Evolutionary conservation across 2,888 invertebrate genomes (phyloP), one percentile per base, ranked within the genome.

Genomic region (Sepioteuthis lessoniana): DNA sequence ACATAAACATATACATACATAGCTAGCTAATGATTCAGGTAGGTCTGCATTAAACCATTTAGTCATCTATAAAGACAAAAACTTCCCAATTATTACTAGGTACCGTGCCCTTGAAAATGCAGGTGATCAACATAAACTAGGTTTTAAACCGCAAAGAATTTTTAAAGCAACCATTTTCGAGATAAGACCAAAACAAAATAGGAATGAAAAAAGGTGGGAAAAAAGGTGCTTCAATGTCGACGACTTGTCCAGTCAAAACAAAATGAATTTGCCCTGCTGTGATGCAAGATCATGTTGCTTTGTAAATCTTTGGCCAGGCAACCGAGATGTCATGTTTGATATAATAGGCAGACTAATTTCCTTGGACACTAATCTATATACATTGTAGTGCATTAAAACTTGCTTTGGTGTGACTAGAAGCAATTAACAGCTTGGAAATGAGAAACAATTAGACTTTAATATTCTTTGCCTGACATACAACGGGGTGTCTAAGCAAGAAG

Each of bases 281-380:
- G 35, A 76, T 35, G 76, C 76, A 76, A 76, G 76, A 76, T 76
- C 76, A 76, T 35, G 76, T 76, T 76, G 76, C 76, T 76, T 35
- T 13, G 76, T 76, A 76, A 76, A 76, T 76, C 76, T 76, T n/a
- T n/a, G 76, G 35, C n/a, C 76, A 76, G 25, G 76, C 76, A 76
- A 76, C n/a, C n/a, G n/a, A 76, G n/a, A 76, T 76, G 76, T 76
- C 76, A 76, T 76, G 76, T 76, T 76, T 76, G 76, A n/a, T 76
- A n/a, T 76, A 76, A 76, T 35, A 76, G 76, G 35, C 76, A n/a
- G 76, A 76, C 76, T 76, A 76, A 76, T 76, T 76, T 76, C n/a
- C n/a, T n/a, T 35, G 76, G n/a, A 76, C 76, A n/a, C 76, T 76
- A n/a, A 35, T 76, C n/a, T 76, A 76, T n/a, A 76, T n/a, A 76